phyloP scores from a whole-genome alignment of 2,113 vertebrate species.

The Sceloporus undulatus region DNA sequence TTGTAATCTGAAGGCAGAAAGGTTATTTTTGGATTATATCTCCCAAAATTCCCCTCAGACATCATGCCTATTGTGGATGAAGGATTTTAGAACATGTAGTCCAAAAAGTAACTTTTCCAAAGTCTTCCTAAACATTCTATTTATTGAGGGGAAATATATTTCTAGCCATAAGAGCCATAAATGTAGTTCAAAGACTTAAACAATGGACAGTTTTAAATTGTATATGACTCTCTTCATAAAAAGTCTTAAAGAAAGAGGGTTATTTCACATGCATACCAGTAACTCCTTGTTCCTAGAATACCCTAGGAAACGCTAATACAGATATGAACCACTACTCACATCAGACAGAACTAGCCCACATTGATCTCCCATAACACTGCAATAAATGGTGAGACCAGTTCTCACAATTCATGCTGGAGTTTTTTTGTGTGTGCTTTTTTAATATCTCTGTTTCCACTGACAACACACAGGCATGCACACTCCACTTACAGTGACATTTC shows the following conservation, averaged over 20 bases:
- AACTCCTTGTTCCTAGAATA: neutral
- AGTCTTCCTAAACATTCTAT: neutral
- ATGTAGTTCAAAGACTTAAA: neutral
- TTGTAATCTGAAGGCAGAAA: neutral
- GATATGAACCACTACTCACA: neutral
- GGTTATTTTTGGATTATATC: no score
- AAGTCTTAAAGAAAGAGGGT: neutral
- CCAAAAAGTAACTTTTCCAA: no score
- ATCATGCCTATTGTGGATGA: no score
- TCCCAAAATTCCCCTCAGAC: no score
- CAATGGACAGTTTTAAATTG: neutral
- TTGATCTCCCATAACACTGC: neutral
- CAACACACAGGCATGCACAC: neutral
- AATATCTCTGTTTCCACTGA: neutral
- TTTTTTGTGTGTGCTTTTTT: neutral
- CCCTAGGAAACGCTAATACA: neutral
- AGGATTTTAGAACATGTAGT: no score
- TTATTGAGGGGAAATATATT: constrained; percentile 11
- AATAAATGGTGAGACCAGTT: neutral
- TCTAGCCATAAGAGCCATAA: neutral
- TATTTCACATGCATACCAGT: neutral
- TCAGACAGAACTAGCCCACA: neutral
- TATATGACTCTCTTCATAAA: neutral
- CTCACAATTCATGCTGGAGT: neutral
- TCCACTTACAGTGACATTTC: neutral